phyloP scores from a whole-genome alignment of 2,888 invertebrate species.

The Agriopis aurantiaria region DNA sequence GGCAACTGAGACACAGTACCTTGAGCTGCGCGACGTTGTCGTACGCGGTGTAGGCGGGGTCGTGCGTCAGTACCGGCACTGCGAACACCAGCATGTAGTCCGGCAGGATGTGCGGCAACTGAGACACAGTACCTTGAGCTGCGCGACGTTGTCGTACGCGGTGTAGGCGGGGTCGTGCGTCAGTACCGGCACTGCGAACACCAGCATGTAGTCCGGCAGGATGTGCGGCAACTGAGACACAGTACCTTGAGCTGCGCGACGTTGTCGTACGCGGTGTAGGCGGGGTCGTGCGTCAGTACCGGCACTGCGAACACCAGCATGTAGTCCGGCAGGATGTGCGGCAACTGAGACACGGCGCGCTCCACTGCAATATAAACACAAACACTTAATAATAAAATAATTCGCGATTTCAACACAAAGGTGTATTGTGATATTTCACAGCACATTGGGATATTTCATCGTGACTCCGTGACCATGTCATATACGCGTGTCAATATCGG shows the following conservation, averaged over 20 bases:
- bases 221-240: not conserved
- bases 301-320: slow-evolving; percentile 99
- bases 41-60: slow-evolving; percentile 92
- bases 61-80: slow-evolving; percentile 98
- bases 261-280: slow-evolving; percentile 92
- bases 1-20: slow-evolving; percentile 16
- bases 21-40: slow-evolving; percentile 89
- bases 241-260: slow-evolving; percentile 90
- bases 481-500: no score
- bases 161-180: slow-evolving; percentile 96
- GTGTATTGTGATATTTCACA: no score
- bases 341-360: slow-evolving; percentile 91
- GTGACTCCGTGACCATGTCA: no score
- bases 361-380: slow-evolving; percentile 78
- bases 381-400: no score
- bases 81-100: slow-evolving; percentile 99
- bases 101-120: slow-evolving; percentile 95
- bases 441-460: no score
- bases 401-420: no score
- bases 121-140: slow-evolving; percentile 90
- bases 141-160: slow-evolving; percentile 90
- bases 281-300: slow-evolving; percentile 96
- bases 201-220: slow-evolving; percentile 95
- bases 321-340: slow-evolving; percentile 97
- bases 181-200: slow-evolving; percentile 97